phyloP scores from a whole-genome alignment of 2,888 invertebrate genomes.

The Sipunculus nudus region DNA sequence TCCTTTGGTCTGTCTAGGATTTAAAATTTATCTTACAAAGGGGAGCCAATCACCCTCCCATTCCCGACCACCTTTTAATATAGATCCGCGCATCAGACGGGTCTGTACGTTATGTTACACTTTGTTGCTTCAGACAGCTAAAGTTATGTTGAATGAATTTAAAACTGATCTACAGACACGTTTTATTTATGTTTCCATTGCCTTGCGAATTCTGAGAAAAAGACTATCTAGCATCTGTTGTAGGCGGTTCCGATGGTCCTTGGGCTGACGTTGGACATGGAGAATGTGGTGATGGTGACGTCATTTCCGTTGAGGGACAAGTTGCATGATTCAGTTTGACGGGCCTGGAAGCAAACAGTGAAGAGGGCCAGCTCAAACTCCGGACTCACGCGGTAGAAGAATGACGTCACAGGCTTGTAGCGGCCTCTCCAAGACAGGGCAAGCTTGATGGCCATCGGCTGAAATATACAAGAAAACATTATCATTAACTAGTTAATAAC shows the following conservation, averaged over 20 bases:
- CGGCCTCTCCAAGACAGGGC: slow-evolving; percentile 18
- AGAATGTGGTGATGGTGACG: slow-evolving; percentile 19
- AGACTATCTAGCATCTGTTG: slow-evolving; percentile 25
- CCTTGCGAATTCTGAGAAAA: too few species aligned
- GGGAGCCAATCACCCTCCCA: too few species aligned
- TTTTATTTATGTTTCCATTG: too few species aligned
- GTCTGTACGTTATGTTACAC: too few species aligned
- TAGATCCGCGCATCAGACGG: too few species aligned
- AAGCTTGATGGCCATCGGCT: slow-evolving; percentile 1
- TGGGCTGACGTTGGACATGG: slow-evolving; percentile 13
- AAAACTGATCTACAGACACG: too few species aligned
- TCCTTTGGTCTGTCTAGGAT: too few species aligned
- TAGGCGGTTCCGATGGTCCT: slow-evolving; percentile 31
- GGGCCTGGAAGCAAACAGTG: slow-evolving; percentile 83
- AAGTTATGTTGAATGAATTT: too few species aligned
- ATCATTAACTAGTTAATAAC: too few species aligned
- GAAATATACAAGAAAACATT: neutral
- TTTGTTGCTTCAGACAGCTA: too few species aligned
- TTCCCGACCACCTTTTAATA: too few species aligned
- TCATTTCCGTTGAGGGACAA: slow-evolving; percentile 15
- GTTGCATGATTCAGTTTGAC: slow-evolving; percentile 72
- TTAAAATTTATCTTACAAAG: too few species aligned
- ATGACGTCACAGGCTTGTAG: slow-evolving; percentile 21
- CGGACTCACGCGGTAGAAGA: slow-evolving; percentile 73
- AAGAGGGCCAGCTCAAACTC: slow-evolving; percentile 91